phyloP scores from a whole-genome alignment of 2,888 invertebrate species.

The Drosophila ustulata region DNA sequence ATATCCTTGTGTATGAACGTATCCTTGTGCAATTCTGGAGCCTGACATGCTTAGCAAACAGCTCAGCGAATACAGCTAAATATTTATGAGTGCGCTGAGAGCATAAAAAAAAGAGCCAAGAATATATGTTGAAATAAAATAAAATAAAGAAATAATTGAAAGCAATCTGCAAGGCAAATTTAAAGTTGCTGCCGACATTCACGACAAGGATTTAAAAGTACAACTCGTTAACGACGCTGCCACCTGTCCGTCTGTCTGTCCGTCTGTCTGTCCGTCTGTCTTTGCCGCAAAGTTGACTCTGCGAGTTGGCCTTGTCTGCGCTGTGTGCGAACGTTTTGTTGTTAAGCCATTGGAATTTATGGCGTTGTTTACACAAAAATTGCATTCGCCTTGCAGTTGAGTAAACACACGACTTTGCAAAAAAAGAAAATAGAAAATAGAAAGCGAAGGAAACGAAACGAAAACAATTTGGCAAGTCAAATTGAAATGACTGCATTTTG shows the following conservation, averaged over 20 bases:
- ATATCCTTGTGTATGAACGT: not conserved
- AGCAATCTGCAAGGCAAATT: slow-evolving; percentile 57
- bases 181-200: slow-evolving; percentile 5
- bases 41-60: slow-evolving; percentile 4
- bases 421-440: not conserved
- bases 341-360: slow-evolving; percentile 76
- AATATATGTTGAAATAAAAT: not conserved
- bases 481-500: slow-evolving; percentile 39
- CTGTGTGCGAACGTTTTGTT: slow-evolving; percentile 63
- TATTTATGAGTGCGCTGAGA: slow-evolving; percentile 34
- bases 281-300: slow-evolving; percentile 22
- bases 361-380: slow-evolving; percentile 78
- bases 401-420: slow-evolving; percentile 59
- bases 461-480: slow-evolving; percentile 58
- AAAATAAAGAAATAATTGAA: slow-evolving; percentile 20
- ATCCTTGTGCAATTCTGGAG: not conserved
- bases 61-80: slow-evolving; percentile 3
- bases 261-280: slow-evolving; percentile 23
- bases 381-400: slow-evolving; percentile 77
- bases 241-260: not conserved
- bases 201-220: slow-evolving; percentile 30
- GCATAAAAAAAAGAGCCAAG: not conserved
- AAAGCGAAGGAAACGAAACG: slow-evolving; percentile 11
- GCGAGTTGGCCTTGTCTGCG: slow-evolving; percentile 63
- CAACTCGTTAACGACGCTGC: slow-evolving; percentile 45